A percentile compares a stretch with the other conserved stretches of the same genome.
Conservation (phyloP, 2,113 vertebrate genomes). For the Vidua chalybeata region DNA sequence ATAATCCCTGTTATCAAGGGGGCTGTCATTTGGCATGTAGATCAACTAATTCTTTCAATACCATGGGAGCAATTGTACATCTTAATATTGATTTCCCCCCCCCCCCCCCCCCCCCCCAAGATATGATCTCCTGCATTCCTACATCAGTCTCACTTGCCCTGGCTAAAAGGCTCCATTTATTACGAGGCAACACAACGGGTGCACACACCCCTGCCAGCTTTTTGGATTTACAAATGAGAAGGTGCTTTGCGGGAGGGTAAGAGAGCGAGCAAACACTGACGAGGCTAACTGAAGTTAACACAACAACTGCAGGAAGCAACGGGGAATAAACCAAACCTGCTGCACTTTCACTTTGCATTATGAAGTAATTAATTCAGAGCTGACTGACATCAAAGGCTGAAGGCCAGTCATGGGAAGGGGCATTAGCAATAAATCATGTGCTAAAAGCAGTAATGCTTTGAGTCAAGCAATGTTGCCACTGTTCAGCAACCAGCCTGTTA, state of each 20-base stretch:
- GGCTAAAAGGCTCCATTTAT: constrained; percentile 69
- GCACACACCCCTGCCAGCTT: neutral
- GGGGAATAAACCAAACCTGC: neutral
- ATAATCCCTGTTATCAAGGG: constrained; percentile 80
- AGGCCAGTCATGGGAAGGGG: constrained; percentile 28
- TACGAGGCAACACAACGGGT: neutral
- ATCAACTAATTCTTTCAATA: constrained; percentile 81
- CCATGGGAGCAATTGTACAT: constrained; percentile 76
- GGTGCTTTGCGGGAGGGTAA: neutral
- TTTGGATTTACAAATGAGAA: constrained; percentile 17
- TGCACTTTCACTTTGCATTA: constrained; percentile 18
- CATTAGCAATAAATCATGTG: constrained; percentile 56
- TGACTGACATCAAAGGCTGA: constrained; percentile 62
- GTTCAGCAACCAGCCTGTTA: constrained; percentile 40
- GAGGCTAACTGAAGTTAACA: neutral
- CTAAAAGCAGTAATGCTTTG: constrained; percentile 51
- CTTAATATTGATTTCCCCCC: constrained; percentile 73
- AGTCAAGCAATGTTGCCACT: constrained; percentile 18
- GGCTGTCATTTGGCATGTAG: constrained; percentile 80
- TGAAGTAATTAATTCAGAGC: constrained; percentile 49
- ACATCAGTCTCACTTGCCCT: constrained; percentile 52
- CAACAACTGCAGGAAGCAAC: neutral
- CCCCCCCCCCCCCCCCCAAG: neutral
- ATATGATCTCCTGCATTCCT: constrained; percentile 71
- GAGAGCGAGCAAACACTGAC: neutral